phyloP scores from a whole-genome alignment of 2,797 vertebrate genomes.

The Prunella strophiata region DNA sequence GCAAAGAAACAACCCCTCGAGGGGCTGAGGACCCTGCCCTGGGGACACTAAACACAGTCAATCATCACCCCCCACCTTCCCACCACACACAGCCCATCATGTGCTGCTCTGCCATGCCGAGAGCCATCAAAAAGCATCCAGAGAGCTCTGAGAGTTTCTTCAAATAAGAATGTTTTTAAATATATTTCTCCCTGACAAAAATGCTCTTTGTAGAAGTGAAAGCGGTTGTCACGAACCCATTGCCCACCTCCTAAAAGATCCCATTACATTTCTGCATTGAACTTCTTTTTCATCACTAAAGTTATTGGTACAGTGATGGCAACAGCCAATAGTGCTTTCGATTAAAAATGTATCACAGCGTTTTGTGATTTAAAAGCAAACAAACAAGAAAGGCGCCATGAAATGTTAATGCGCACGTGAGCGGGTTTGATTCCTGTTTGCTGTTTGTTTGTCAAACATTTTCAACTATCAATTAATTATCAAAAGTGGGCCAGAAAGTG shows the following conservation, averaged over 20 bases:
- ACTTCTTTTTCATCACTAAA: conserved; percentile 10
- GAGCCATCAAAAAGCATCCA: not conserved
- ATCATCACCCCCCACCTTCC: not conserved
- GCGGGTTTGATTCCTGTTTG: conserved; percentile 1
- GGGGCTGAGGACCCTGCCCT: not conserved
- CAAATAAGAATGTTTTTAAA: not conserved
- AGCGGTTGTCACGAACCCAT: conserved; percentile 3
- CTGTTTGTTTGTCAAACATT: conserved; percentile 32
- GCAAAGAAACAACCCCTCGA: not conserved
- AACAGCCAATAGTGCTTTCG: conserved; percentile 25
- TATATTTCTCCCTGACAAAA: conserved; percentile 14
- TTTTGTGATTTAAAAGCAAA: conserved; percentile 63
- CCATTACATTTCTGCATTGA: conserved; percentile 28
- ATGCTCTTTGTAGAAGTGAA: conserved; percentile 20
- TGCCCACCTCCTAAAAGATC: conserved; percentile 31
- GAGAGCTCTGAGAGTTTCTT: not conserved
- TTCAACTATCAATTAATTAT: conserved; percentile 47
- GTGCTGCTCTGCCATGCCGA: accelerated
- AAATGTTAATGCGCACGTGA: conserved; percentile 40
- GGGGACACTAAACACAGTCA: not conserved
- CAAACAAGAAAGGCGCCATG: conserved; percentile 24
- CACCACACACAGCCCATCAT: accelerated
- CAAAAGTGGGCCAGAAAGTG: not conserved
- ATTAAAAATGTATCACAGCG: conserved; percentile 59
- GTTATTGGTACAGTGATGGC: conserved; percentile 22